These are phyloP conservation scores for Trichechus manatus DNA, from an alignment of 2,113 vertebrate species.

Conservation along the genomic window DNA sequence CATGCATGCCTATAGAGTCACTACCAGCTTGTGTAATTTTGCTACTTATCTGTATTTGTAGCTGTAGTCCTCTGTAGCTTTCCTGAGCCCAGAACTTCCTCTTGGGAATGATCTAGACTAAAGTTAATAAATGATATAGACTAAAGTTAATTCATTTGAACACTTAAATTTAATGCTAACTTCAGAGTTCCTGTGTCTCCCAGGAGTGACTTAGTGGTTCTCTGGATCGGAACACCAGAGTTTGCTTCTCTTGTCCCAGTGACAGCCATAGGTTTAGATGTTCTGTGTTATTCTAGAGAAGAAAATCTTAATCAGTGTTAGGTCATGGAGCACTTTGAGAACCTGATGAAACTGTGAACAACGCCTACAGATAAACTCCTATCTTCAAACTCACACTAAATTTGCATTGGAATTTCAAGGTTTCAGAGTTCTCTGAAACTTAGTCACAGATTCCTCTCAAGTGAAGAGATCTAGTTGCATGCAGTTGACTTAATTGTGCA, in stretches of 20 bases:
- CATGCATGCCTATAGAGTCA: neutral
- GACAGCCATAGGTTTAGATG: neutral
- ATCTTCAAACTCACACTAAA: neutral
- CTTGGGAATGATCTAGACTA: neutral
- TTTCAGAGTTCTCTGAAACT: neutral
- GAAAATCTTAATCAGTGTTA: neutral
- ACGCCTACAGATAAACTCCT: neutral
- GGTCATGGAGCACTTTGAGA: neutral
- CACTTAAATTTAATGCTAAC: neutral
- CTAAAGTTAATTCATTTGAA: neutral
- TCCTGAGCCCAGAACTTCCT: neutral
- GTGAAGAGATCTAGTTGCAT: constrained; percentile 45
- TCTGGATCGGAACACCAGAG: neutral
- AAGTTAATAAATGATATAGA: neutral
- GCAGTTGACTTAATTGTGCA: constrained; percentile 76
- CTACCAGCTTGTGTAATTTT: neutral
- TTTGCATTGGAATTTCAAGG: neutral
- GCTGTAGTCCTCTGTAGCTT: neutral
- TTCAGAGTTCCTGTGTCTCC: neutral
- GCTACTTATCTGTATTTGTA: neutral
- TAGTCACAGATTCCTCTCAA: neutral
- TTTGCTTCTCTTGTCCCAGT: neutral
- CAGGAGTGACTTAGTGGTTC: neutral
- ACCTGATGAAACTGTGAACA: neutral
- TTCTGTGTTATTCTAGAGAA: neutral